A percentile compares a stretch with the other conserved stretches of the same genome.
Conservation (phyloP, 2,888 invertebrate genomes). For the Catotricha subobsoleta region DNA sequence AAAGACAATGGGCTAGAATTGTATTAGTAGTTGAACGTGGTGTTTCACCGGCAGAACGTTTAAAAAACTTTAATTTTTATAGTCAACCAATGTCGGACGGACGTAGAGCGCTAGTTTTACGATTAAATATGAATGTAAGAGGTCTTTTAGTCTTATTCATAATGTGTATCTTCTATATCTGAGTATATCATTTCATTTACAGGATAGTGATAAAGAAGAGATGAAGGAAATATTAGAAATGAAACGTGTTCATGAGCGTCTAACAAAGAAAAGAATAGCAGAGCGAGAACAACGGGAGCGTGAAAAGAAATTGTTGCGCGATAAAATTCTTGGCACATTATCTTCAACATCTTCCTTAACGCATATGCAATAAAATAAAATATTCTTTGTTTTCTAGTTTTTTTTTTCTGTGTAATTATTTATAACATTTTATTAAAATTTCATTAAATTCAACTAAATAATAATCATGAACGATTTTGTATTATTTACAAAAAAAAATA, state of each 20-base stretch:
- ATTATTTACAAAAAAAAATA: too few relatives aligned
- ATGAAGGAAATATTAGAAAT: conserved; percentile 87
- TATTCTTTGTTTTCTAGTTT: too few relatives aligned
- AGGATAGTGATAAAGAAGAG: conserved; percentile 87
- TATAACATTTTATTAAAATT: too few relatives aligned
- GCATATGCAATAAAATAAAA: too few relatives aligned
- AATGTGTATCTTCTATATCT: neutral
- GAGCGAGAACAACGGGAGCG: conserved; percentile 19
- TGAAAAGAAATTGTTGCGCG: neutral
- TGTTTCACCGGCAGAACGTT: conserved; percentile 74
- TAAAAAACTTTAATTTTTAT: conserved; percentile 73
- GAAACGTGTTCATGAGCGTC: conserved; percentile 67
- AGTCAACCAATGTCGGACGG: conserved; percentile 89
- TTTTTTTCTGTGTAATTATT: too few relatives aligned
- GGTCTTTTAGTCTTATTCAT: neutral
- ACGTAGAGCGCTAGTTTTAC: conserved; percentile 64
- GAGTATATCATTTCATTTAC: conserved; percentile 6
- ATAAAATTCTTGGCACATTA: neutral
- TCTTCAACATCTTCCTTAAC: too few relatives aligned
- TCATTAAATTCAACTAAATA: too few relatives aligned
- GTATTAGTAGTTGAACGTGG: conserved; percentile 93
- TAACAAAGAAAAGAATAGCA: conserved; percentile 46
- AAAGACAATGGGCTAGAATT: conserved; percentile 93
- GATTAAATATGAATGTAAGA: conserved; percentile 72
- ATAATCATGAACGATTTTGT: too few relatives aligned